phyloP scores from a whole-genome alignment of 2,113 vertebrate species.

The Grus americana region DNA sequence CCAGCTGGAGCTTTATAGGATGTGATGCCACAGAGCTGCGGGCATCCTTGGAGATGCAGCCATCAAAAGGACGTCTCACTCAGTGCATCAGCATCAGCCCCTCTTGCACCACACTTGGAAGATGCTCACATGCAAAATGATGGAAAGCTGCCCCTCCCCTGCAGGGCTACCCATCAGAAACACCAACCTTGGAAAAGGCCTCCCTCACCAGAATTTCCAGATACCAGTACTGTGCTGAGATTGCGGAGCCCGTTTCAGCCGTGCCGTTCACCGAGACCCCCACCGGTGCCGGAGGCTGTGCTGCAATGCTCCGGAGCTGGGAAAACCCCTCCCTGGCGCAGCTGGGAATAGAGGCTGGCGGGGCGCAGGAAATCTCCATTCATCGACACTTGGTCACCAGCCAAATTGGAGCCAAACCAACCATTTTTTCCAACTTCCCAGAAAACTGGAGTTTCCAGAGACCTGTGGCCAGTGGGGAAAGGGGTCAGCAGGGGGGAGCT shows the following conservation, averaged over 20 bases:
- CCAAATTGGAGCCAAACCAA: conserved; percentile 42
- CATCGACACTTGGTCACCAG: not conserved
- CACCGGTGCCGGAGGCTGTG: not conserved
- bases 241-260: not conserved
- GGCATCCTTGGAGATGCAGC: not conserved
- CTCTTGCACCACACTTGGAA: not conserved
- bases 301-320: accelerated
- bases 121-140: accelerated
- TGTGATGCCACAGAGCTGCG: accelerated
- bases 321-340: not conserved
- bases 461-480: not conserved
- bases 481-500: not conserved
- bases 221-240: accelerated
- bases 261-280: accelerated
- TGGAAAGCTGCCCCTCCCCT: not conserved
- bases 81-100: not conserved
- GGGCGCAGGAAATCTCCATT: conserved; percentile 3
- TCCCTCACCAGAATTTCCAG: not conserved
- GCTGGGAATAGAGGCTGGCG: not conserved
- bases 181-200: not conserved
- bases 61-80: accelerated
- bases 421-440: not conserved
- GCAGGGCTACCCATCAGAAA: accelerated
- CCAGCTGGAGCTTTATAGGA: not conserved
- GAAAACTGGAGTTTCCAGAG: not conserved